Evolutionary conservation across 2,888 invertebrate species (phyloP), one percentile per base, ranked within the genome.

Genomic region (Aleiodes leptofemur): DNA sequence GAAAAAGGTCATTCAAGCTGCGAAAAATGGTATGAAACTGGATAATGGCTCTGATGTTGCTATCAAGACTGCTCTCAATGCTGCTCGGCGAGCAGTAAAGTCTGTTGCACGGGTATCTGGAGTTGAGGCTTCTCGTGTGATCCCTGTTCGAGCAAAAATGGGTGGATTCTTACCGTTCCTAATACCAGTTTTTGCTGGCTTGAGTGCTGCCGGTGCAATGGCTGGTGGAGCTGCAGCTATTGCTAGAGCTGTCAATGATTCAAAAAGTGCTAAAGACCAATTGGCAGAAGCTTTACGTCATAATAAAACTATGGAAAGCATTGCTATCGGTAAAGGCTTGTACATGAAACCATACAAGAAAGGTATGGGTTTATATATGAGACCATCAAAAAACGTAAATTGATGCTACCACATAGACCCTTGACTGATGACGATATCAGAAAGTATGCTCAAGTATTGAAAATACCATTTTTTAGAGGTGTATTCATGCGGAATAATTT

Each of bases 391-490:
- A 77, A 82, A 23, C 9, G 69, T 59, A 38, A 81, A 74, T 80
- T 77, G 78, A 55, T n/a, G 55, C 55, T 55, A 55, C 57, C 57
- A 57, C 57, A 13, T 29, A 13, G 57, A 14, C 14, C 53, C 0
- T 79, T 82, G 84, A 85, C 82, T 50, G 83, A 87, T 78, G 38
- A 73, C 9, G 85, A 87, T 83, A 43, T 80, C 6, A n/a, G 66
- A 6, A 82, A 82, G 74, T 85, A 81, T 77, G 81, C 80, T 79
- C 79, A 83, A 78, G 73, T 8, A 9, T n/a, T 77, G 9, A 72
- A 84, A 79, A 80, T 86, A 76, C 80, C 82, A 38, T 55, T 85
- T 77, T 87, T 87, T 76, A 80, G 86, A 57, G 87, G 85, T 11
- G 83, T 88, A 78, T 86, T 82, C 73, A 57, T 57, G 57, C 56